Evolutionary conservation across 2,888 invertebrate species (phyloP), one percentile per base, ranked within the genome.

Genomic region (Chymomyza procnemis): DNA sequence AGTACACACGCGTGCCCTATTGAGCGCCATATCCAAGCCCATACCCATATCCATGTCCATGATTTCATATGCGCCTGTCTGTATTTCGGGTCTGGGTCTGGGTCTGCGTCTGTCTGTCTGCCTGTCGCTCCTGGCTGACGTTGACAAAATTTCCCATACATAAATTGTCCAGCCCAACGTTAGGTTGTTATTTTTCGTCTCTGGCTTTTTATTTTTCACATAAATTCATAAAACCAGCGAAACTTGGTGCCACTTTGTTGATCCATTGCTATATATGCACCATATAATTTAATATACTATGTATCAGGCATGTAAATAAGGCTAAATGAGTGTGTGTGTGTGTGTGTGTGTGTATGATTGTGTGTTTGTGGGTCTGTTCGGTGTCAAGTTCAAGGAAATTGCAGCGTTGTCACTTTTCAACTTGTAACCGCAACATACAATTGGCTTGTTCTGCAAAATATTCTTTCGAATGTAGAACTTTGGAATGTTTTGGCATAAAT

Each of bases 321-420:
- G 69, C 69, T 72, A 66, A 65, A 50, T 46, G 57, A 26, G 48
- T 57, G 57, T 57, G 21, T 18, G 5, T 58, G 67, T 48, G 47
- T 50, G 41, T 55, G 34, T 58, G 48, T 59, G 56, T n/a, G 18
- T 21, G 41, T 56, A n/a, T n/a, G n/a, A n/a, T n/a, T n/a, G n/a
- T n/a, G 18, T 21, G 67, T 68, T 59, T 75, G 63, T 71, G 69
- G 71, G 64, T 68, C 73, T 64, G 71, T 58, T 69, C 59, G 80
- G 90, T 88, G 88, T 89, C 89, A 89, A 89, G 89, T 89, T 89
- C 89, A 89, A 85, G 88, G 89, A 80, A 89, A 88, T 75, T 77
- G 83, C 80, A 69, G 67, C 64, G 80, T 68, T 81, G 74, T 46
- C 57, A 60, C 26, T 61, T 66, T 57, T 46, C 2, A 18, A n/a